Evolutionary conservation across 1,140 invertebrate genomes (phyloP), one percentile per base, ranked within the genome.

Genomic region (Saccostrea glomerata): DNA sequence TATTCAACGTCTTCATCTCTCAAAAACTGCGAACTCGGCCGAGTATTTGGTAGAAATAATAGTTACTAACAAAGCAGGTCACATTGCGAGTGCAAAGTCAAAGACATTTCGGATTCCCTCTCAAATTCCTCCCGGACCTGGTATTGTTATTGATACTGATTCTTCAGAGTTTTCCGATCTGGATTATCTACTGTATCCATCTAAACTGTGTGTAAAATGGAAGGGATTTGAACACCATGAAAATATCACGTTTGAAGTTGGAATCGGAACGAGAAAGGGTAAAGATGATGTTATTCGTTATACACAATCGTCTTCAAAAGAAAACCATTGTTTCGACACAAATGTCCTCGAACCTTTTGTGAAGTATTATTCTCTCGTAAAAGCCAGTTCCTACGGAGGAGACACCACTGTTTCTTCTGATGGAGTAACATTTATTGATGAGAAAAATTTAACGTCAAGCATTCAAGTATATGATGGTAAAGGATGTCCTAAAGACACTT

Each of bases 211-310:
- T 87, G 87, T 83, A 17, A 23, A 70, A 2, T 92, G 90, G 90
- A 85, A 77, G 12, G 92, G 89, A 25, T 92, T 92, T 83, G 17
- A 63, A 40, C 90, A 91, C 66, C 82, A 88, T 82, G 88, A 88
- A 56, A 70, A 90, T 54, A 55, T 92, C 5, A 15, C 30, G 15
- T 66, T 90, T 66, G 47, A 90, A 56, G 70, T 90, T 23, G 92
- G 90, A n/a, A 2, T 92, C 13, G 92, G 92, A 12, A 88, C 30
- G 5, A 17, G 17, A 17, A 85, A 73, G 36, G 86, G 86, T 2
- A 82, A 82, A 13, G 89, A 90, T 77, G 58, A 90, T 60, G 56
- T 87, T 7, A 70, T 88, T 13, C 25, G 25, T 58, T 88, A 70
- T 82, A 77, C 87, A 15, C 6, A 5, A 40, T 12, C 77, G 40